Percentiles rank a stretch among this genome's conserved stretches.
These are phyloP conservation scores for Lampris megalopsis DNA, from an alignment of 2,113 vertebrate genomes.

Conservation along the genomic window DNA sequence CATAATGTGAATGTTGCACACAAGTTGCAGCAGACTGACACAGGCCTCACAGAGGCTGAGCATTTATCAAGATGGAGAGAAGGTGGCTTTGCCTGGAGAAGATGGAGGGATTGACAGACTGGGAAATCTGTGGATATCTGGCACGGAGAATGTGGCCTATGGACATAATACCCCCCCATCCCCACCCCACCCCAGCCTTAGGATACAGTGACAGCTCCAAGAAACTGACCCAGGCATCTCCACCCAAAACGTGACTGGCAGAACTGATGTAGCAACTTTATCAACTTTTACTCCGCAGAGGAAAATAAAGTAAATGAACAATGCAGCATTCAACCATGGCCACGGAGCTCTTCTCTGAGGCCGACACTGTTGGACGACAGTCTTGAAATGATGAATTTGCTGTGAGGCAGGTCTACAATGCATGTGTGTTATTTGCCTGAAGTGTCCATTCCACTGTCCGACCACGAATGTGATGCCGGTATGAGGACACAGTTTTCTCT, in stretches of 20 bases:
- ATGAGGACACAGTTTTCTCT: not conserved
- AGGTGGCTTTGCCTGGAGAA: constrained; percentile 4
- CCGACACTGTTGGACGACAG: not conserved
- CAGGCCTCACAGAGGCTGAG: constrained; percentile 14
- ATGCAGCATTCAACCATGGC: not conserved
- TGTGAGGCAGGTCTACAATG: not conserved
- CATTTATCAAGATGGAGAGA: not conserved
- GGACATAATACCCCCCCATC: not conserved
- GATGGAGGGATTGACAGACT: not conserved
- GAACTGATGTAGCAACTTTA: not conserved
- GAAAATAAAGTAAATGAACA: not conserved
- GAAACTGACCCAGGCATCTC: not conserved
- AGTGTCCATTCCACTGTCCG: constrained; percentile 46
- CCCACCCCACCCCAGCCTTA: too few relatives aligned
- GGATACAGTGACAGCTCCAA: not conserved
- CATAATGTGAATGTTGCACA: constrained; percentile 15
- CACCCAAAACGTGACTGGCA: not conserved
- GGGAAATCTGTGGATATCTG: not conserved
- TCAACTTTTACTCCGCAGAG: not conserved
- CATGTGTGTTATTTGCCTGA: too few relatives aligned
- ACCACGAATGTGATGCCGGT: constrained; percentile 2
- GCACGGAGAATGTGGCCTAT: not conserved
- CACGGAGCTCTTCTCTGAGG: not conserved
- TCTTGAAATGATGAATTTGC: not conserved
- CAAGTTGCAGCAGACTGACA: constrained; percentile 32